phyloP scores from a whole-genome alignment of 2,113 vertebrate species.

The Catharus bicknelli region DNA sequence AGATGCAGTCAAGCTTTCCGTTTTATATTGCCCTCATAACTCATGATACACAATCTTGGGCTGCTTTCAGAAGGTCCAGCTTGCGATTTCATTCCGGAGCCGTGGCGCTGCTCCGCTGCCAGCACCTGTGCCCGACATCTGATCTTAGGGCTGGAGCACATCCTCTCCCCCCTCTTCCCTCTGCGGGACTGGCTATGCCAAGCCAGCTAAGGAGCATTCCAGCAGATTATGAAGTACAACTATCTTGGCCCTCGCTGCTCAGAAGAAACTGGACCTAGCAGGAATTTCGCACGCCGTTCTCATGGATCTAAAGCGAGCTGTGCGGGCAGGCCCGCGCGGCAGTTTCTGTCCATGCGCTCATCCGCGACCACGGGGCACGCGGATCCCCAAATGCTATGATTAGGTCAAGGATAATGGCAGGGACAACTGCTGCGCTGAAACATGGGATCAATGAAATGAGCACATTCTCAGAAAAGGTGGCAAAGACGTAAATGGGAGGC shows the following conservation, averaged over 20 bases:
- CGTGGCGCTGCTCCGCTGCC: background rate
- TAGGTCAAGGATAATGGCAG: constrained; percentile 70
- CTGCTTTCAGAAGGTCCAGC: constrained; percentile 51
- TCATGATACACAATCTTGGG: constrained; percentile 67
- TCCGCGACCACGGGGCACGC: constrained; percentile 3
- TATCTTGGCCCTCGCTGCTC: constrained; percentile 57
- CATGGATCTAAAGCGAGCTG: constrained; percentile 31
- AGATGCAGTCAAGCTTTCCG: constrained; percentile 57
- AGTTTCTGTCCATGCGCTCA: constrained; percentile 44
- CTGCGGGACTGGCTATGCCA: background rate
- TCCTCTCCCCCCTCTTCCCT: constrained; percentile 44
- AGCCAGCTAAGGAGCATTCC: constrained; percentile 63
- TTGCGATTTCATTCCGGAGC: constrained; percentile 51
- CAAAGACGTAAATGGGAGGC: constrained; percentile 43
- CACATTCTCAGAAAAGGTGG: constrained; percentile 45
- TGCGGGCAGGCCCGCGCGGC: background rate
- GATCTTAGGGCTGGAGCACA: constrained; percentile 61
- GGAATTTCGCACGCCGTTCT: constrained; percentile 64
- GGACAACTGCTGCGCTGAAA: constrained; percentile 60
- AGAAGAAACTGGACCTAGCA: constrained; percentile 67
- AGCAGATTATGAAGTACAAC: constrained; percentile 67
- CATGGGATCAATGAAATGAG: constrained; percentile 43
- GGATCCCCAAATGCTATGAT: constrained; percentile 45
- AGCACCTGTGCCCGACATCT: constrained; percentile 71
- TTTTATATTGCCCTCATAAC: constrained; percentile 61